Evolutionary conservation across 2,113 vertebrate species (phyloP).

Genomic region (Pandion haliaetus): DNA sequence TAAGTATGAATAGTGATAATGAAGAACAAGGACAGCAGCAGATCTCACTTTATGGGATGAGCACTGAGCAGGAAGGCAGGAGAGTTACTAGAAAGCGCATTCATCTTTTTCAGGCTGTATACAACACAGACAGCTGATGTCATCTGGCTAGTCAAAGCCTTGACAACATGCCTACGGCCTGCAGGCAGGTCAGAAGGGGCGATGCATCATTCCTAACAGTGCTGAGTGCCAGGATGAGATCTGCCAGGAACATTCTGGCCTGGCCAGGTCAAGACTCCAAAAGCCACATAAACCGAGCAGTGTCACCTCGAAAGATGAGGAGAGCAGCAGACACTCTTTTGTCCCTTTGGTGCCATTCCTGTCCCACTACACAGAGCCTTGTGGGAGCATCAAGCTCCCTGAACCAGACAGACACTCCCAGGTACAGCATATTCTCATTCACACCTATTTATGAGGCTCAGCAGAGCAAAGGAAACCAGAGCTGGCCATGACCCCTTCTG

Average conservation of each 20-base stretch:
- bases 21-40: background rate
- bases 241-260: background rate
- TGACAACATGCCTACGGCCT: rapidly evolving
- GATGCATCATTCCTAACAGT: background rate
- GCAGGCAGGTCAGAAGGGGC: background rate
- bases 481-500: background rate
- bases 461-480: background rate
- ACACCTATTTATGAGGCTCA: background rate
- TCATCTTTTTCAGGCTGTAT: background rate
- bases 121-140: no score
- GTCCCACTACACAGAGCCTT: background rate
- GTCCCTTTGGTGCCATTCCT: background rate
- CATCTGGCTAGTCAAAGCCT: background rate
- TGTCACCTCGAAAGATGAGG: background rate
- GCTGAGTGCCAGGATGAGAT: background rate
- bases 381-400: no score
- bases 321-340: background rate
- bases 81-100: background rate
- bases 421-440: background rate
- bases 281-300: background rate
- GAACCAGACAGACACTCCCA: background rate
- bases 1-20: background rate
- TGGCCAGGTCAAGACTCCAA: background rate
- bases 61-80: background rate
- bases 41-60: background rate